phyloP scores from a whole-genome alignment of 2,888 invertebrate species.

The Pasiphila rectangulata region DNA sequence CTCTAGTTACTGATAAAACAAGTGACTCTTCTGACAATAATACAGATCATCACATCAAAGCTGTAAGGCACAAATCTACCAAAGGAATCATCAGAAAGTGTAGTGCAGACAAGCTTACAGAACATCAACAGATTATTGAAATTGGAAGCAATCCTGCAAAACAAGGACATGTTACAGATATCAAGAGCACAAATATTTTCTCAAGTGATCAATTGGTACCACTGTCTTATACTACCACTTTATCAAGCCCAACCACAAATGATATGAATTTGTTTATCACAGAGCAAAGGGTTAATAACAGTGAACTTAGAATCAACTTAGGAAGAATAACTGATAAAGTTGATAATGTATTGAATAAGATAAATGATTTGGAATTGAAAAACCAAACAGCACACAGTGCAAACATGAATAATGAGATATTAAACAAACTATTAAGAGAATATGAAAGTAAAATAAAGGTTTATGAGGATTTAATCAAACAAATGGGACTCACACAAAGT shows the following conservation, averaged over 20 bases:
- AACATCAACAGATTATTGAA: constrained; percentile 38
- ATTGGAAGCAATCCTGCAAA: no score
- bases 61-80: constrained; percentile 50
- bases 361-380: constrained; percentile 42
- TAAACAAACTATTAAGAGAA: constrained; percentile 59
- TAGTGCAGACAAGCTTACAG: constrained; percentile 38
- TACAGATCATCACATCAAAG: constrained; percentile 41
- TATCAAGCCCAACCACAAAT: constrained; percentile 38
- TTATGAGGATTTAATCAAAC: constrained; percentile 59
- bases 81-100: constrained; percentile 46
- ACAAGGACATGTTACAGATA: no score
- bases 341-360: constrained; percentile 53
- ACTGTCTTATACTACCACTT: constrained; percentile 39
- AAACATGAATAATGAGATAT: constrained; percentile 51
- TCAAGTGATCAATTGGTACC: constrained; percentile 51
- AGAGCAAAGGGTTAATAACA: constrained; percentile 67
- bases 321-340: constrained; percentile 63
- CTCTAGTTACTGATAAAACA: constrained; percentile 39
- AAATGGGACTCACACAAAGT: constrained; percentile 34
- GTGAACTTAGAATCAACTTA: constrained; percentile 67
- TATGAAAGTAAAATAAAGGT: constrained; percentile 69
- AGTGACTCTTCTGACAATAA: constrained; percentile 67
- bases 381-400: constrained; percentile 30
- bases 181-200: constrained; percentile 33
- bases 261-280: constrained; percentile 55